Base-by-base conservation (phyloP, 2,888 invertebrate genomes). In the Drosophila gaucha region DNA sequence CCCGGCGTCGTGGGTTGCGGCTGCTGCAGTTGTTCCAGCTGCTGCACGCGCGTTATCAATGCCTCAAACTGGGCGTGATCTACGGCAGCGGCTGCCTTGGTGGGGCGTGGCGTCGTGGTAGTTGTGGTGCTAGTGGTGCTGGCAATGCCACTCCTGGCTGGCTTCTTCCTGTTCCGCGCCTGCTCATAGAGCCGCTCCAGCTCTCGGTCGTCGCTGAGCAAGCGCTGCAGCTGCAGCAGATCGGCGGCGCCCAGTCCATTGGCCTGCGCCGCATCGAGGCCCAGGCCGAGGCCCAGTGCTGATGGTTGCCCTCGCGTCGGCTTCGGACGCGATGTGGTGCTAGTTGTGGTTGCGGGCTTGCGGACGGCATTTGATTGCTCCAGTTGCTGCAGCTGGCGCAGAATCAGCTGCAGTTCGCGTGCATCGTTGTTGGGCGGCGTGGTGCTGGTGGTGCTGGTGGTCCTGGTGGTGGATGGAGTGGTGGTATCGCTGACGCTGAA, bases 11-110 rank as follows among this genome's bases (percentile, higher is more conserved):
- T 84, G 1, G 78, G 12, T 14, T 67, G 55, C 2, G 85, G 80
- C 36, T 80, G 80, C 60, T 80, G 80, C 55, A 88, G 68, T 16
- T 88, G 89, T 63, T 91, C 91, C 63, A 91, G 50, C 52, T 91
- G 90, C 44, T 90, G 90, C 0, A 94, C 92, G 6, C 93, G 91
- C 10, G 91, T 91, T 20, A 93, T 89, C 1, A 93, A 79, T 54
- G 92, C 91, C 54, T 92, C 92, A 2, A 93, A 83, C 67, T 93
- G 92, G 3, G 91, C 88, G 31, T 93, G 91, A 76, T 94, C 94
- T n/a, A 87, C 86, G 0, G 82, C 59, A n/a, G 77, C 47, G 2
- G 69, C 65, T 3, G 76, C 47, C 31, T 83, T 87, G 1, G 78
- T 76, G 2, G 89, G 82, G 6, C 65, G 67, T 0, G 74, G 60